phyloP scores from a whole-genome alignment of 2,888 invertebrate species.

The Acronicta leporina region DNA sequence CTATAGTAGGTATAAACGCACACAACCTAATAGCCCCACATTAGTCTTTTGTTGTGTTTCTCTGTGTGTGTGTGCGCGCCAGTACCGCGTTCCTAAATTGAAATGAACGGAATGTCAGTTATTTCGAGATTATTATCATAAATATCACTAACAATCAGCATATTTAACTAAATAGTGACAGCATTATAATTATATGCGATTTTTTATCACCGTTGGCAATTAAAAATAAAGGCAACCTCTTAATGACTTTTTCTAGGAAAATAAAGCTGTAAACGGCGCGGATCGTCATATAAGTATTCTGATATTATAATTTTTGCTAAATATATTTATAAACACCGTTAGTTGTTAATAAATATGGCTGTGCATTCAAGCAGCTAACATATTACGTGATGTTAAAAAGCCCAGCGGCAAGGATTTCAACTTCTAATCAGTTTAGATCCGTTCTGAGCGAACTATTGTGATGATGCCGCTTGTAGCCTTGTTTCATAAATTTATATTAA shows the following conservation, averaged over 20 bases:
- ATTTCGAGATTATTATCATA: slow-evolving; percentile 41
- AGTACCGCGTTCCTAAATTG: slow-evolving; percentile 31
- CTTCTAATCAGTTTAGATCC: slow-evolving; percentile 38
- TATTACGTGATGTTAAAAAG: slow-evolving; percentile 29
- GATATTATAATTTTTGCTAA: not conserved
- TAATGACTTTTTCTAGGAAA: slow-evolving; percentile 42
- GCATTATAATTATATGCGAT: slow-evolving; percentile 19
- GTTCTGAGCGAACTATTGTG: slow-evolving; percentile 42
- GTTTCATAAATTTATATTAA: slow-evolving; percentile 22
- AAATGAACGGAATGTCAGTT: slow-evolving; percentile 25
- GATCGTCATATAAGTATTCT: not conserved
- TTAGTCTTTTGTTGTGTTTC: not conserved
- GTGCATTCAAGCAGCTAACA: slow-evolving; percentile 1
- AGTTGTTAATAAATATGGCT: not conserved
- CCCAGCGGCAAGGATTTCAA: slow-evolving; percentile 50
- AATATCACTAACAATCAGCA: slow-evolving; percentile 40
- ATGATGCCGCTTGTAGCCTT: slow-evolving; percentile 34
- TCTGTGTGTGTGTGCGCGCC: slow-evolving; percentile 12
- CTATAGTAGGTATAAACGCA: not conserved
- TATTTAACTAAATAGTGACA: slow-evolving; percentile 36
- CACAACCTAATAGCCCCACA: not conserved
- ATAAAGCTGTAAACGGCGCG: slow-evolving; percentile 1
- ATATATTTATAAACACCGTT: slow-evolving; percentile 1
- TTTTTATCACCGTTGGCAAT: slow-evolving; percentile 31
- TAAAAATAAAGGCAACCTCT: slow-evolving; percentile 15